Base-by-base conservation (phyloP, 2,113 vertebrate genomes). In the Penelope pileata region DNA sequence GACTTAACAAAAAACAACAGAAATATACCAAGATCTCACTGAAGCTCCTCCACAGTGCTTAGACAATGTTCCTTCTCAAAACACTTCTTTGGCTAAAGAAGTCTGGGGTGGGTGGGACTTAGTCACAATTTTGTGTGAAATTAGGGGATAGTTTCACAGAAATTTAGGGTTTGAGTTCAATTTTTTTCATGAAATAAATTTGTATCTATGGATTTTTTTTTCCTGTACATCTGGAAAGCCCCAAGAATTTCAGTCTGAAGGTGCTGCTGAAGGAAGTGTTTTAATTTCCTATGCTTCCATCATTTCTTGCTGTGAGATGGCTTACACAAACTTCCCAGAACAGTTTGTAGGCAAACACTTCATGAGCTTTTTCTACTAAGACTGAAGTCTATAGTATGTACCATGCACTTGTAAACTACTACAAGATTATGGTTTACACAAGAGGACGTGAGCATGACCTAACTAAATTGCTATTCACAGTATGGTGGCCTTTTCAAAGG, bases 161-260 rank as follows among this genome's bases (percentile, higher is more conserved):
- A 88, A 87, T 53, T 53, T 54, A 38, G 26, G 29, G 24, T 47
- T 72, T 84, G 38, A 93, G 29, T 4, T 78, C 42, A 27, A 30
- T 45, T 36, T 77, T 92, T 95, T 89, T 66, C 14, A 91, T 51
- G 7, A 84, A 92, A 92, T 17, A 84, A 91, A 75, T 72, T 72
- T 23, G 6, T 81, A 17, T 45, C 83, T 84, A 12, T 1, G 1
- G 73, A 91, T 34, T 38, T 48, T n/a, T 23, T 29, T 42, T 43
- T n/a, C 18, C 15, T 81, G 60, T 38, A 45, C 9, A 69, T 69
- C 27, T 8, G 16, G 2, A 86, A 84, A 11, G 77, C 47, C 23
- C 64, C 34, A 68, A 84, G 82, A 38, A 82, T 30, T 87, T 95
- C 38, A 68, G 22, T 82, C n/a, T 60, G n/a, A 29, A 87, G 53